Base-by-base conservation (phyloP, 2,797 vertebrate species). In the Intellagama lesueurii region DNA sequence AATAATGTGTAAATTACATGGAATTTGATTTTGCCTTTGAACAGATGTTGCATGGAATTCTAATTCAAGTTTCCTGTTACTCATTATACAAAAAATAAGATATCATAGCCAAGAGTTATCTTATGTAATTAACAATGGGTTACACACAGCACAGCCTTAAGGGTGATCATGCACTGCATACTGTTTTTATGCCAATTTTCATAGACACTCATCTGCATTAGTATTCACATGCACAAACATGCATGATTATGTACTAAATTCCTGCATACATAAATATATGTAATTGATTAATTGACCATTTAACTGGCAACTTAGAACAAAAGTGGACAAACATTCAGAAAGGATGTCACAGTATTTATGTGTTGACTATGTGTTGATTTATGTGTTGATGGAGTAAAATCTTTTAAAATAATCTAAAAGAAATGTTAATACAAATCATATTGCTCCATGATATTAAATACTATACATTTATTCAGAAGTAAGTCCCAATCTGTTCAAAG, bases 121-220 rank as follows among this genome's bases (percentile, higher is more conserved):
- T 76, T 0, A 19, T 90, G 19, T 77, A 89, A 85, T 91, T 84
- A 30, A n/a, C 90, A 17, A 30, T 11, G 52, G 87, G 49, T 0
- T 22, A 64, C 19, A 0, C n/a, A 1, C 19, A 93, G 68, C 86
- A 77, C 24, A 77, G 84, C 88, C 84, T 76, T 56, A 49, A 76
- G 89, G 52, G 32, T 75, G 28, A 81, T 49, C 68, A 72, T 49
- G 49, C 14, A 83, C 28, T 35, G 60, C 32, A 81, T 32, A 91
- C 90, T 85, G 2, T 2, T 92, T 40, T 88, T 94, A 81, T 70
- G 82, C 91, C 93, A 92, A 90, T 56, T 91, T 93, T 78, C 91
- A 87, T 90, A 73, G 64, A 91, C 83, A 28, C 92, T 76, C 87
- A 93, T 90, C 86, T 86, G 76, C 77, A 93, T 94, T 80, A 91